phyloP scores from a whole-genome alignment of 1,140 invertebrate genomes.

The Saccostrea cuccullata region DNA sequence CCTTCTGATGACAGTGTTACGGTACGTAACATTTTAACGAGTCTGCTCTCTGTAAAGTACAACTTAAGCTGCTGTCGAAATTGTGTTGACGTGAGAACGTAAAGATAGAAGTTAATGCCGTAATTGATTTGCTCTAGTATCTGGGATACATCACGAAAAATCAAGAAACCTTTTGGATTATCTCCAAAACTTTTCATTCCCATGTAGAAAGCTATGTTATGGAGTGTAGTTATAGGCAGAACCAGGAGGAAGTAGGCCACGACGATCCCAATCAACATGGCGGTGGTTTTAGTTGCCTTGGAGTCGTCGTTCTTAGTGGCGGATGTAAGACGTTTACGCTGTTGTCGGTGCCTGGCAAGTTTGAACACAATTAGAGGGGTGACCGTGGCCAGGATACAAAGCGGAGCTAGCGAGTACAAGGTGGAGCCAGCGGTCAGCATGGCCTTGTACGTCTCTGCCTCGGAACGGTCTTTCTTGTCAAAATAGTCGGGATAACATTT shows the following conservation, averaged over 20 bases:
- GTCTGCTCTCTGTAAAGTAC: neutral
- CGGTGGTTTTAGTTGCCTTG: conserved; percentile 28
- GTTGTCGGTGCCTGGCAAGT: neutral
- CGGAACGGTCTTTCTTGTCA: conserved; percentile 34
- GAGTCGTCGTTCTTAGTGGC: neutral
- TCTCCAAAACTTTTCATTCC: conserved; percentile 53
- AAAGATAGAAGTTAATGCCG: conserved; percentile 65
- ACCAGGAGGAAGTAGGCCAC: conserved; percentile 59
- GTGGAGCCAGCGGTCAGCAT: conserved; percentile 41
- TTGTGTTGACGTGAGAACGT: conserved; percentile 54
- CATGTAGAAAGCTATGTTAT: conserved; percentile 50
- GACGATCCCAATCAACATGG: conserved; percentile 60
- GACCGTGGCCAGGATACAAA: conserved; percentile 13
- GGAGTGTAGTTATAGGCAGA: conserved; percentile 54
- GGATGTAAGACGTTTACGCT: neutral
- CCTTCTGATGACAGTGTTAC: neutral
- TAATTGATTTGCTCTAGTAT: conserved; percentile 64
- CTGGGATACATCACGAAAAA: conserved; percentile 54
- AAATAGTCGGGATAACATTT: conserved; percentile 55
- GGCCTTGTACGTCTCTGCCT: neutral
- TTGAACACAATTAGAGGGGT: conserved; percentile 51
- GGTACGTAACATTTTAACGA: neutral
- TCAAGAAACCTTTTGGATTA: conserved; percentile 43
- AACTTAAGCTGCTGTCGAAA: conserved; percentile 47
- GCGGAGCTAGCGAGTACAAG: conserved; percentile 50